Evolutionary conservation across 2,797 vertebrate species (phyloP).

Genomic region (Danio albolineatus): DNA sequence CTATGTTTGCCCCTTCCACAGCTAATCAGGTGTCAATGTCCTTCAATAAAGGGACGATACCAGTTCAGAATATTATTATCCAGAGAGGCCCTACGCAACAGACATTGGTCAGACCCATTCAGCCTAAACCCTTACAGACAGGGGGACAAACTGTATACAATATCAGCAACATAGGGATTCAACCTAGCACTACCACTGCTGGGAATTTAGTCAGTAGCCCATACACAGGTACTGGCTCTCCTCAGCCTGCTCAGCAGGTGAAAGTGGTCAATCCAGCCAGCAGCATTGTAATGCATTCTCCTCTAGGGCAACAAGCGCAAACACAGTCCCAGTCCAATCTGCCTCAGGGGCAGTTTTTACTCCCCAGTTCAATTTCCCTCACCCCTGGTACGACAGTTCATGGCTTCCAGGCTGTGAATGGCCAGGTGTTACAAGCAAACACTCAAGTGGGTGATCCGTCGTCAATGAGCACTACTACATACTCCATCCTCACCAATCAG

Average conservation of each 20-base stretch:
- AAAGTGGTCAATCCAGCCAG: conserved; percentile 79
- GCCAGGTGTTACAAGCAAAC: conserved; percentile 84
- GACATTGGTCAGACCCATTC: conserved; percentile 90
- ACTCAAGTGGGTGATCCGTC: conserved; percentile 80
- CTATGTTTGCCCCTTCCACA: conserved; percentile 86
- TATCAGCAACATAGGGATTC: conserved; percentile 88
- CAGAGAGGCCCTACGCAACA: conserved; percentile 94
- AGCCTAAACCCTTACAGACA: conserved; percentile 93
- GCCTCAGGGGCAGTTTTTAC: conserved; percentile 89
- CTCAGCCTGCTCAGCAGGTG: conserved; percentile 71
- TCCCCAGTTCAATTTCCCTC: conserved; percentile 89
- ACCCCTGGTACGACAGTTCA: conserved; percentile 86
- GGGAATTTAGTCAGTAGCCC: conserved; percentile 83
- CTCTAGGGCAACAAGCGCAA: conserved; percentile 83
- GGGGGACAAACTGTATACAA: conserved; percentile 91
- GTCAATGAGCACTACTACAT: conserved; percentile 81
- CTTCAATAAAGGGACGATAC: conserved; percentile 92
- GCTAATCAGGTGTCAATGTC: conserved; percentile 90
- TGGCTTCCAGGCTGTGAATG: conserved; percentile 86
- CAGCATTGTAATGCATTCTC: conserved; percentile 90
- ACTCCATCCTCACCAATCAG: conserved; percentile 88
- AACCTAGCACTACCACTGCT: conserved; percentile 72
- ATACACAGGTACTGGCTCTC: conserved; percentile 86
- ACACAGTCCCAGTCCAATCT: conserved; percentile 76
- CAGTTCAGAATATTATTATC: conserved; percentile 98